A percentile compares a stretch with the other conserved stretches of the same genome.
Conservation (phyloP, 2,797 vertebrate genomes). For the Notamacropus eugenii region DNA sequence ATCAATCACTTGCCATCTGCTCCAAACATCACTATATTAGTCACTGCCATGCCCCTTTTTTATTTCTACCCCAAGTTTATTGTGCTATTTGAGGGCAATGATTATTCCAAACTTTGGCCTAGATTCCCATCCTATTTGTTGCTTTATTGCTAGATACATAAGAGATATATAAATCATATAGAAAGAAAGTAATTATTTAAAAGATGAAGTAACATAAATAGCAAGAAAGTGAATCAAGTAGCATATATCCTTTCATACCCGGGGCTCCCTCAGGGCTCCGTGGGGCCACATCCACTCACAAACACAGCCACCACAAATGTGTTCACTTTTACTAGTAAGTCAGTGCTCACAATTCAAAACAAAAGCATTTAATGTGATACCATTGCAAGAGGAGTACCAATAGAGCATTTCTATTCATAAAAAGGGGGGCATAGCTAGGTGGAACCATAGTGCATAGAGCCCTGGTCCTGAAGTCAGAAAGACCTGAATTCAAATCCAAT, state of each 20-base stretch:
- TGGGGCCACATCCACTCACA: no score
- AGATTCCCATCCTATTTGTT: no score
- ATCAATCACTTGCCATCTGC: not conserved
- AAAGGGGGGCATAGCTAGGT: not conserved
- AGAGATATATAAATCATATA: no score
- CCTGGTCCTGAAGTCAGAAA: not conserved
- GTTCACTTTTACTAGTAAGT: no score
- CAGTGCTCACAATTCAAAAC: not conserved
- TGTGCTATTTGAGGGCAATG: not conserved
- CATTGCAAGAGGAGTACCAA: not conserved
- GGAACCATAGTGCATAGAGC: not conserved
- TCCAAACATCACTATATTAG: not conserved
- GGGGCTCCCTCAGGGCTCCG: no score
- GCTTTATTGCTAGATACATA: no score
- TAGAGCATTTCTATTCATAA: not conserved
- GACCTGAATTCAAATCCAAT: not conserved
- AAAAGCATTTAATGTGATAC: not conserved
- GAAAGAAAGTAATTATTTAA: no score
- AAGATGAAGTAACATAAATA: not conserved
- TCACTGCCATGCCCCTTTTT: not conserved
- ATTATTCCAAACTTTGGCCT: not conserved
- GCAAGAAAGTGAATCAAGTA: not conserved
- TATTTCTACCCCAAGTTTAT: not conserved
- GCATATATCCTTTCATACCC: not conserved
- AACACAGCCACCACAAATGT: no score